phyloP scores from a whole-genome alignment of 2,113 vertebrate species.

The Rhabdomys dilectus region DNA sequence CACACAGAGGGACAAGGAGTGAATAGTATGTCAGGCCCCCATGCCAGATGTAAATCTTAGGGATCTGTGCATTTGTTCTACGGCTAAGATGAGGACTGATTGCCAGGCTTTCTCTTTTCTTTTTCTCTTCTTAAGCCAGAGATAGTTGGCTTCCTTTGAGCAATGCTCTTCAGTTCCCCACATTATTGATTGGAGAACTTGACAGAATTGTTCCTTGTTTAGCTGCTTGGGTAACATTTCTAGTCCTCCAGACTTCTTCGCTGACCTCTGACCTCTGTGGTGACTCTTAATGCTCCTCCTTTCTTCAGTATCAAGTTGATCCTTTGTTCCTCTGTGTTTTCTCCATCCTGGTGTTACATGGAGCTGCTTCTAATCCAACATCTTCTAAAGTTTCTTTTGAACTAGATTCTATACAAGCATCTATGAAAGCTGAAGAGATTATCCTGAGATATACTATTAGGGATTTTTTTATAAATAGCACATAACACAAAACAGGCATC shows the following conservation, averaged over 20 bases:
- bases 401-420: background rate
- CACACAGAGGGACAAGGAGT: background rate
- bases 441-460: background rate
- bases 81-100: no score
- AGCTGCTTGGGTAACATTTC: background rate
- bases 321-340: background rate
- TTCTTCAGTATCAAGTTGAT: background rate
- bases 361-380: background rate
- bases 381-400: constrained; percentile 12
- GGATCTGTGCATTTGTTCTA: background rate
- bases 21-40: background rate
- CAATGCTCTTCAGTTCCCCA: background rate
- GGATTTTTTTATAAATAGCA: background rate
- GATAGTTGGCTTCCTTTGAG: background rate
- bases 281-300: background rate
- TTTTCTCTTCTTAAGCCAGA: background rate
- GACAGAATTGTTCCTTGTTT: background rate
- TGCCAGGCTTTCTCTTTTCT: background rate
- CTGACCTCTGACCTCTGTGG: background rate
- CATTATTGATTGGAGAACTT: background rate
- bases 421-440: constrained; percentile 37
- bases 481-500: constrained; percentile 11
- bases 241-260: background rate
- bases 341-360: background rate
- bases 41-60: background rate